These are phyloP conservation scores for Orthosia gothica DNA, from an alignment of 2,888 invertebrate genomes.

Conservation along the genomic window DNA sequence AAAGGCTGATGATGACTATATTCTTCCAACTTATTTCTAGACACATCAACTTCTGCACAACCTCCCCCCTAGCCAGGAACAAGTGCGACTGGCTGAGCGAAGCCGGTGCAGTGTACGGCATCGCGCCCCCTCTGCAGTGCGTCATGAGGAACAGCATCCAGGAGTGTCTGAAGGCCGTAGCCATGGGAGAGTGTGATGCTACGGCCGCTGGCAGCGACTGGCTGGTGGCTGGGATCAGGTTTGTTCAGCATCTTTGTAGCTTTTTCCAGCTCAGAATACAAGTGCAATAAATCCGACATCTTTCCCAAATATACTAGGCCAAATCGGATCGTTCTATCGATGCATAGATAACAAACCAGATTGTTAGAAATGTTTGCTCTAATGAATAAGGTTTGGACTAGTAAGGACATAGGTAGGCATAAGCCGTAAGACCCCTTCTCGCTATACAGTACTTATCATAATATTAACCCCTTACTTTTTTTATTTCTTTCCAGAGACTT, in stretches of 20 bases:
- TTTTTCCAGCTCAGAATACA: background rate
- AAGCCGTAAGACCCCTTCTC: background rate
- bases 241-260: constrained; percentile 24
- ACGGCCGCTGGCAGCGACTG: constrained; percentile 94
- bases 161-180: constrained; percentile 94
- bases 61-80: constrained; percentile 93
- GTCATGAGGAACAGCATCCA: constrained; percentile 91
- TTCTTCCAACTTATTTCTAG: constrained; percentile 70
- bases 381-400: too few relatives aligned
- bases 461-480: too few relatives aligned
- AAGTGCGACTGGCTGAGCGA: constrained; percentile 96
- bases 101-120: constrained; percentile 94
- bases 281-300: background rate
- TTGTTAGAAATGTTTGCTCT: too few relatives aligned
- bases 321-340: too few relatives aligned
- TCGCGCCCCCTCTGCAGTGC: constrained; percentile 96
- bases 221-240: constrained; percentile 93
- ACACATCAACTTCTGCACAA: constrained; percentile 93
- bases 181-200: constrained; percentile 93
- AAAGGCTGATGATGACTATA: too few relatives aligned
- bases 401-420: too few relatives aligned
- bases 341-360: too few relatives aligned
- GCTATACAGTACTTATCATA: too few relatives aligned
- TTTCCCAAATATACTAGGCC: too few relatives aligned
- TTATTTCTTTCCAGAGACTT: constrained; percentile 85